phyloP scores from a whole-genome alignment of 2,888 invertebrate genomes.

The Cyclophora punctaria region DNA sequence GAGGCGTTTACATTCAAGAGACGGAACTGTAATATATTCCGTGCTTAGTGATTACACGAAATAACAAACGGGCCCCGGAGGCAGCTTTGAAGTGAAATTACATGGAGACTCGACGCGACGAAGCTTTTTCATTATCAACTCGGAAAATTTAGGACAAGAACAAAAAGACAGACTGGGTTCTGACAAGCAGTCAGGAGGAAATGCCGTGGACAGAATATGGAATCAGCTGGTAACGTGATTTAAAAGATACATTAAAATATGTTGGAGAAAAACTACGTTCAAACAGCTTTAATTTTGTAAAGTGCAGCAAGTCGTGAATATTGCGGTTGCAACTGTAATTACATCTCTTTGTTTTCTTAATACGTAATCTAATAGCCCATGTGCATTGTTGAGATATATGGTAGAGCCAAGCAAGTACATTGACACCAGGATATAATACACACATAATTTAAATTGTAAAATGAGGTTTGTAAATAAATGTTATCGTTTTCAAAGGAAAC shows the following conservation, averaged over 20 bases:
- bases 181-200: conserved; percentile 22
- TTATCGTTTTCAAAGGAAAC: conserved; percentile 3
- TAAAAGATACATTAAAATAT: background rate
- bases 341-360: conserved; percentile 54
- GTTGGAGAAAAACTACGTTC: background rate
- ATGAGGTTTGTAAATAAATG: background rate
- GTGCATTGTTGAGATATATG: too few relatives aligned
- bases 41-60: conserved; percentile 51
- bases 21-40: conserved; percentile 39
- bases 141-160: conserved; percentile 53
- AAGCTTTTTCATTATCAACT: conserved; percentile 67
- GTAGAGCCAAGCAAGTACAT: too few relatives aligned
- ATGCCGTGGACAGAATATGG: conserved; percentile 10
- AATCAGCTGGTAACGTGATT: conserved; percentile 8
- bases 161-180: conserved; percentile 27
- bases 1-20: conserved; percentile 23
- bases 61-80: conserved; percentile 50
- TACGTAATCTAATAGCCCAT: conserved; percentile 47
- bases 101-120: conserved; percentile 39
- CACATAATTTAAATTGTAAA: background rate
- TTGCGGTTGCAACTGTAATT: conserved; percentile 56
- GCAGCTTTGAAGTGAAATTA: conserved; percentile 57
- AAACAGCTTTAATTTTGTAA: conserved; percentile 2
- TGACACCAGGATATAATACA: background rate
- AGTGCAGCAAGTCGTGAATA: conserved; percentile 50